These are phyloP conservation scores for Paraplagusia blochii DNA, from an alignment of 2,113 vertebrate genomes.

Conservation along the genomic window DNA sequence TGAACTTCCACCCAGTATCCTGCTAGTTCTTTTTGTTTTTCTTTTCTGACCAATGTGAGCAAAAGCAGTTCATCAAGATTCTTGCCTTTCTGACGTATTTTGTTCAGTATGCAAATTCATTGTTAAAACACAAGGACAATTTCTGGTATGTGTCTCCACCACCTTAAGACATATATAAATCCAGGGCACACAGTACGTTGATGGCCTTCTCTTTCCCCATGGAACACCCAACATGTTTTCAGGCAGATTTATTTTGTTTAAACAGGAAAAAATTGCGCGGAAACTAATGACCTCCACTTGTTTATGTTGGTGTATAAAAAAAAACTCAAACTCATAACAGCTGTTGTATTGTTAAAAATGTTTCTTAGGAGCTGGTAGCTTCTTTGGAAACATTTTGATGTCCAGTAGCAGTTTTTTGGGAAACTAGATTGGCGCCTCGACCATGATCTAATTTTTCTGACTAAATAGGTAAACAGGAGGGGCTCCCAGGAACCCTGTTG, in stretches of 20 bases:
- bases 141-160: not conserved
- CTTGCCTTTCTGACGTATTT: not conserved
- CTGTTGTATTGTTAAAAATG: not conserved
- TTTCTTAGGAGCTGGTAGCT: not conserved
- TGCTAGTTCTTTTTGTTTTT: conserved; percentile 34
- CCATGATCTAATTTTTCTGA: conserved; percentile 23
- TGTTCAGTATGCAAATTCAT: conserved; percentile 1
- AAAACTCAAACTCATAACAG: not conserved
- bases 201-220: not conserved
- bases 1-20: conserved; percentile 29
- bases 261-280: not conserved
- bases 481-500: conserved; percentile 9
- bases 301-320: not conserved
- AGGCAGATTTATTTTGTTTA: not conserved
- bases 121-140: not conserved
- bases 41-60: not conserved
- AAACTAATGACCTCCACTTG: not conserved
- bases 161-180: no score
- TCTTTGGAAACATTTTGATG: conserved; percentile 4
- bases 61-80: not conserved
- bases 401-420: not conserved
- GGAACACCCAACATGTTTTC: not conserved
- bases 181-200: not conserved
- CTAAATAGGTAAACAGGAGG: conserved; percentile 18
- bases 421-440: not conserved